A percentile compares a stretch with the other conserved stretches of the same genome.
phyloP scores from a whole-genome alignment of 2,797 vertebrate species.

The Jordanella pulchra region DNA sequence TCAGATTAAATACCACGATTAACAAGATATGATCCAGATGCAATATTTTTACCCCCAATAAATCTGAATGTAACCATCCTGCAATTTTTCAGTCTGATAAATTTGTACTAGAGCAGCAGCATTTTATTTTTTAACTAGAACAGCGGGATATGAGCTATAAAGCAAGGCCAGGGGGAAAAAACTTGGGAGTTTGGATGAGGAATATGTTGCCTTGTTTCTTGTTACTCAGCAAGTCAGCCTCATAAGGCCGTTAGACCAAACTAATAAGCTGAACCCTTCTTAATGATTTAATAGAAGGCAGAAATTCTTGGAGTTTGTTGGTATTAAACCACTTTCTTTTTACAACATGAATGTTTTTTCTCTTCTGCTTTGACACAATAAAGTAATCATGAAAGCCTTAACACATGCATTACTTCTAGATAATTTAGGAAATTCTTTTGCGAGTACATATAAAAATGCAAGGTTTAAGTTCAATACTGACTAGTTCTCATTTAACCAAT shows the following conservation, averaged over 20 bases:
- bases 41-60: neutral
- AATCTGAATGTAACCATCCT: neutral
- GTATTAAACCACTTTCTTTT: neutral
- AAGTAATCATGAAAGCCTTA: neutral
- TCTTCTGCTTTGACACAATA: neutral
- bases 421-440: neutral
- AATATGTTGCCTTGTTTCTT: slow-evolving; percentile 1
- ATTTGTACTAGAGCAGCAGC: neutral
- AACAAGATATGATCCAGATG: neutral
- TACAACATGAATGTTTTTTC: neutral
- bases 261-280: slow-evolving; percentile 1
- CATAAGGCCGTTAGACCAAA: neutral
- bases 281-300: neutral
- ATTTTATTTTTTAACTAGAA: neutral
- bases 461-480: neutral
- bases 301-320: neutral
- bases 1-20: neutral
- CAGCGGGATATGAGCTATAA: neutral
- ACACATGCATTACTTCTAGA: neutral
- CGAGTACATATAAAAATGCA: neutral
- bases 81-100: neutral
- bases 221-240: slow-evolving; percentile 1
- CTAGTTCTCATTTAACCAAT: neutral
- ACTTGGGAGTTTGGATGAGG: neutral
- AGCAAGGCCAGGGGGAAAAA: neutral